These are phyloP conservation scores for Bucco capensis DNA, from an alignment of 2,113 vertebrate species.

Conservation along the genomic window DNA sequence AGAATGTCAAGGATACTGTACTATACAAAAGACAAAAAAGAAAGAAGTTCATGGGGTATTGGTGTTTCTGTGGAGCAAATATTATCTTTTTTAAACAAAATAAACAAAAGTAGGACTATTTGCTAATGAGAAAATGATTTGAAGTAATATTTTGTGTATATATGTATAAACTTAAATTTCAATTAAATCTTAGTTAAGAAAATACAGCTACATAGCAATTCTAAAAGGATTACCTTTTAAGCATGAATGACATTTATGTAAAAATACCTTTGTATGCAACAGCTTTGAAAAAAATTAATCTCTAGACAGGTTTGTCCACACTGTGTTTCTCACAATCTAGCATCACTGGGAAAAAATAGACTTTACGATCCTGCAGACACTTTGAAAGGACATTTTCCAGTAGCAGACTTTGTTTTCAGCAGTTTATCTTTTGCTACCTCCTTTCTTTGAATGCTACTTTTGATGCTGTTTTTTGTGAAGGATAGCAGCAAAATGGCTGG, in stretches of 20 bases:
- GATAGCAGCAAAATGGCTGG: conserved; percentile 37
- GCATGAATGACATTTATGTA: neutral
- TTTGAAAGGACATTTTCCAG: conserved; percentile 53
- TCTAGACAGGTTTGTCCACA: neutral
- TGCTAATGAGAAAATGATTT: neutral
- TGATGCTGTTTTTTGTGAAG: conserved; percentile 55
- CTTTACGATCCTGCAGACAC: conserved; percentile 24
- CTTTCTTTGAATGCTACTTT: conserved; percentile 50
- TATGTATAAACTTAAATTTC: neutral
- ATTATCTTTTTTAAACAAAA: neutral
- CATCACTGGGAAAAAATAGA: neutral
- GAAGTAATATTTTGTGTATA: neutral
- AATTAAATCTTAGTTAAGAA: neutral
- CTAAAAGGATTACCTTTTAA: neutral
- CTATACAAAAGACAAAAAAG: neutral
- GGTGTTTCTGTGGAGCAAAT: neutral
- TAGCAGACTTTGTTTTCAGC: conserved; percentile 41
- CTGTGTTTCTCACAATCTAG: conserved; percentile 7
- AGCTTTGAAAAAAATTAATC: conserved; percentile 15
- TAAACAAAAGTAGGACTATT: neutral
- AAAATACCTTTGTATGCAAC: neutral
- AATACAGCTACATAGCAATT: neutral
- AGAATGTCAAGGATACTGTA: neutral
- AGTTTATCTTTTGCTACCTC: conserved; percentile 57
- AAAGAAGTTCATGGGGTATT: neutral